A percentile compares a stretch with the other conserved stretches of the same genome.
Evolutionary conservation across 2,797 vertebrate genomes (phyloP).

Genomic region (Poeciliopsis paucimaculata): DNA sequence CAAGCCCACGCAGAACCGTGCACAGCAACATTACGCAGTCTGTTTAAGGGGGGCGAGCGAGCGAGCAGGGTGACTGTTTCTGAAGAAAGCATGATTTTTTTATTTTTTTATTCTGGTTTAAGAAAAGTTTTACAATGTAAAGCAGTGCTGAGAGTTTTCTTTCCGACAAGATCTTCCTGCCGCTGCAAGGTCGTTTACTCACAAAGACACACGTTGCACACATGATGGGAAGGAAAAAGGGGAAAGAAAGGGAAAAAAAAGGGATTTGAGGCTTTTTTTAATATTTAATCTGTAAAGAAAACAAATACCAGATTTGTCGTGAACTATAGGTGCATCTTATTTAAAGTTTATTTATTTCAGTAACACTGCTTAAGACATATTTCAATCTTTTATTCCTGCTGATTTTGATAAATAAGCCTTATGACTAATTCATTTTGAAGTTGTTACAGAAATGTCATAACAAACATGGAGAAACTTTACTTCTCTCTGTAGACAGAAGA

Average conservation of each 20-base stretch:
- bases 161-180: slow-evolving; percentile 37
- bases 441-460: too few relatives aligned
- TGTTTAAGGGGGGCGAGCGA: background rate
- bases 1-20: slow-evolving; percentile 45
- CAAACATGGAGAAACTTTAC: background rate
- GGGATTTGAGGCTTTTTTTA: slow-evolving; percentile 46
- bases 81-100: slow-evolving; percentile 31
- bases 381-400: background rate
- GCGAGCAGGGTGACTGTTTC: slow-evolving; percentile 5
- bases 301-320: slow-evolving; percentile 34
- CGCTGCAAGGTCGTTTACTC: slow-evolving; percentile 46
- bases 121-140: slow-evolving; percentile 50
- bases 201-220: slow-evolving; percentile 68
- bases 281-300: slow-evolving; percentile 25
- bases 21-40: slow-evolving; percentile 41
- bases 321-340: background rate
- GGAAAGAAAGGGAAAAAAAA: slow-evolving; percentile 13
- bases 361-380: background rate
- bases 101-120: slow-evolving; percentile 4
- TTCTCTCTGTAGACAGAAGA: background rate
- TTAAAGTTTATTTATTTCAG: background rate
- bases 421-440: background rate
- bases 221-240: slow-evolving; percentile 18
- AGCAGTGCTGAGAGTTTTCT: slow-evolving; percentile 50
- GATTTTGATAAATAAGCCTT: background rate